Conservation (phyloP, 2,113 vertebrate genomes). For the Mustela nigripes region DNA sequence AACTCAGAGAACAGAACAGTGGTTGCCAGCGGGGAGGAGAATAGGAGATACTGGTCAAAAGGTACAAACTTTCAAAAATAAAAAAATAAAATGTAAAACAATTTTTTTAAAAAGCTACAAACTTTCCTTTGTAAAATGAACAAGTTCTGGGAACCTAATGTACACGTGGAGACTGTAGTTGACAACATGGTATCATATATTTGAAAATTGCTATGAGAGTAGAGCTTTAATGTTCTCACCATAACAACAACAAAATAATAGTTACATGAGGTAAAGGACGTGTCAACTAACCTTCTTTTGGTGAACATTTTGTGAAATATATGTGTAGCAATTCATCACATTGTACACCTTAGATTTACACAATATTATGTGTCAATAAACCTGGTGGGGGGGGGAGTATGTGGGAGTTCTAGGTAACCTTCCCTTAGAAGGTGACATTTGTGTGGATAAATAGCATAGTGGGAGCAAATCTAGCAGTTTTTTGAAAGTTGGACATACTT, state of each 20-base stretch:
- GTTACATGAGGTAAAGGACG: not conserved
- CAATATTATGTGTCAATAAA: not conserved
- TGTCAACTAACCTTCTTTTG: not conserved
- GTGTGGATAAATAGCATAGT: not conserved
- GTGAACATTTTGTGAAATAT: not conserved
- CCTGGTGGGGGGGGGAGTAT: no score
- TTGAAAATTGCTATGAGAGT: not conserved
- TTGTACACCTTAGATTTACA: not conserved
- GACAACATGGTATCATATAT: not conserved
- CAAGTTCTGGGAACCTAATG: not conserved
- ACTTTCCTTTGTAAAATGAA: not conserved
- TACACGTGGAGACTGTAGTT: not conserved
- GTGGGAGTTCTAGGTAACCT: not conserved
- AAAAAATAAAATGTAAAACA: not conserved
- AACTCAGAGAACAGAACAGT: not conserved
- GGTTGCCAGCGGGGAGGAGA: not conserved
- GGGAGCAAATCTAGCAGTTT: not conserved
- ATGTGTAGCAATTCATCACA: not conserved
- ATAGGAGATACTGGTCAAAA: not conserved
- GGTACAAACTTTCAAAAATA: not conserved
- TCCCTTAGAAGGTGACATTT: not conserved
- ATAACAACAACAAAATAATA: not conserved
- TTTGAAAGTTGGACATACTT: not conserved
- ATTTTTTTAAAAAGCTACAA: not conserved
- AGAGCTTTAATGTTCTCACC: not conserved